A percentile compares a stretch with the other conserved stretches of the same genome.
Evolutionary conservation across 2,888 invertebrate species (phyloP).

Genomic region (Sphaeridia pumilis): DNA sequence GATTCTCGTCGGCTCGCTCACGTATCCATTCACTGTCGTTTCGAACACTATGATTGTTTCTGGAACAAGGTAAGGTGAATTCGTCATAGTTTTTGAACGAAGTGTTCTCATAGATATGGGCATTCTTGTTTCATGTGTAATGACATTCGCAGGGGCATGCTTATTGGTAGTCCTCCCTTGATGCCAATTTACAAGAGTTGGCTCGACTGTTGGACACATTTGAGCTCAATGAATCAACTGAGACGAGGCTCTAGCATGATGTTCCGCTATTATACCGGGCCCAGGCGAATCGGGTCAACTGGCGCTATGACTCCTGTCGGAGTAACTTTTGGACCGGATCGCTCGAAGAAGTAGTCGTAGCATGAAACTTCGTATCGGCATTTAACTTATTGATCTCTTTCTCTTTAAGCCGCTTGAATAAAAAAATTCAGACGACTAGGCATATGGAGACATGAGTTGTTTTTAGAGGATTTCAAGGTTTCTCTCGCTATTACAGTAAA

Average conservation of each 20-base stretch:
- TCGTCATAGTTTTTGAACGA: background rate
- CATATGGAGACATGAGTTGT: no score
- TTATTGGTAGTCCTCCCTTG: constrained; percentile 67
- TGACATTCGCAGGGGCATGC: constrained; percentile 47
- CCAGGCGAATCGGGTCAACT: constrained; percentile 32
- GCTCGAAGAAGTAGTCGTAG: no score
- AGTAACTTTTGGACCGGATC: constrained; percentile 24
- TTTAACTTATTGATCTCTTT: no score
- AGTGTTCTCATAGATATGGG: background rate
- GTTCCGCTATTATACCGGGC: constrained; percentile 58
- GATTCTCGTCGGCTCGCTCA: constrained; percentile 68
- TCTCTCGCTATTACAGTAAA: no score
- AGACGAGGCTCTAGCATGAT: constrained; percentile 76
- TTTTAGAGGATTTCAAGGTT: no score
- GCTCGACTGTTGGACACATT: constrained; percentile 71
- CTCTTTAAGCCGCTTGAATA: no score
- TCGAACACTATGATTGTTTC: constrained; percentile 82
- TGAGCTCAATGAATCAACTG: constrained; percentile 60
- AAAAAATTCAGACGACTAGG: no score
- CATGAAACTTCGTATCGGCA: no score
- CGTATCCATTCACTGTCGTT: constrained; percentile 88
- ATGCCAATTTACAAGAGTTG: constrained; percentile 74
- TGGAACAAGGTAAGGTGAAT: constrained; percentile 50
- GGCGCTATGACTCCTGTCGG: constrained; percentile 15
- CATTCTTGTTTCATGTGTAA: background rate